Conservation (phyloP, 2,113 vertebrate species). For the Australoheros scitulus region DNA sequence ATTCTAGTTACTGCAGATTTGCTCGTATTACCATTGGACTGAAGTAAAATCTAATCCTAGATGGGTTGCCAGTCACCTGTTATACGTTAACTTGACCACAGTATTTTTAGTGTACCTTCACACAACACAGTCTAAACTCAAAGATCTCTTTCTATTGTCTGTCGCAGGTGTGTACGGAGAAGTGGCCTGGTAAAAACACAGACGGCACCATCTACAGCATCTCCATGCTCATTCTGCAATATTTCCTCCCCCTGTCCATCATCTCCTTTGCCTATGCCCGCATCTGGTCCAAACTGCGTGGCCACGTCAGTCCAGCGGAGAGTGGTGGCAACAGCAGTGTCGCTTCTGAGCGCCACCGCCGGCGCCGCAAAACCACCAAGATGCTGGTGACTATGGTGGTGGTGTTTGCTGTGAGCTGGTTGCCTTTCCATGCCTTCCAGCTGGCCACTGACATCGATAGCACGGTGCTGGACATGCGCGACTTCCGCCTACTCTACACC, state of each 20-base stretch:
- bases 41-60: background rate
- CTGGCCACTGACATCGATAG: constrained; percentile 93
- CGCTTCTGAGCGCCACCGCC: constrained; percentile 84
- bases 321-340: constrained; percentile 63
- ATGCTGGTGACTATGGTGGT: constrained; percentile 95
- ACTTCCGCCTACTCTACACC: constrained; percentile 94
- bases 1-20: background rate
- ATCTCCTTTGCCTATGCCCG: constrained; percentile 90
- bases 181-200: constrained; percentile 89
- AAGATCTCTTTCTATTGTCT: background rate
- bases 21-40: background rate
- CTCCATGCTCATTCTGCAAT: constrained; percentile 90
- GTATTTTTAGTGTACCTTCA: background rate
- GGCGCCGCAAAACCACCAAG: constrained; percentile 91
- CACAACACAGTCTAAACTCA: background rate
- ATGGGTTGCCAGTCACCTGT: background rate
- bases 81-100: background rate
- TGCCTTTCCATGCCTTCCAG: constrained; percentile 95
- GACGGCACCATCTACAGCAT: constrained; percentile 91
- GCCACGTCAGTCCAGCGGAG: constrained; percentile 85
- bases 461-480: constrained; percentile 88
- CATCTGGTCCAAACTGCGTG: constrained; percentile 93
- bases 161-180: constrained; percentile 86
- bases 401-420: constrained; percentile 94
- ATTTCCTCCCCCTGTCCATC: constrained; percentile 89